phyloP scores from a whole-genome alignment of 2,888 invertebrate genomes.

The Protophormia terraenovae region DNA sequence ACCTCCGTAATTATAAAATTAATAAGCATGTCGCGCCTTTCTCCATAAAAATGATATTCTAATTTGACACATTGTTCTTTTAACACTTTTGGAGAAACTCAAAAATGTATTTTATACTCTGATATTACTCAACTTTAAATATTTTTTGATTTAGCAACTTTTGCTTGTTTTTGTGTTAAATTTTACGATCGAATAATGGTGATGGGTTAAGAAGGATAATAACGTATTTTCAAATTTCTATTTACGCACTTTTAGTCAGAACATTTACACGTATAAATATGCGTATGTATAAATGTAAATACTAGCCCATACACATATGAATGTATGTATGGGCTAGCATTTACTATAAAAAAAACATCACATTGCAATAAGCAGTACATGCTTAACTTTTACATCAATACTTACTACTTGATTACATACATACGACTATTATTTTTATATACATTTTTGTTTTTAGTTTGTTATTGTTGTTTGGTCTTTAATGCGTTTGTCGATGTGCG shows the following conservation, averaged over 20 bases:
- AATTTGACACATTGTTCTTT: neutral
- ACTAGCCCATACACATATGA: neutral
- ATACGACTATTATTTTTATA: slow-evolving; percentile 1
- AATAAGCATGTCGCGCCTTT: too few species aligned
- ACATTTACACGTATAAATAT: slow-evolving; percentile 32
- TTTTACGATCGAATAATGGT: slow-evolving; percentile 5
- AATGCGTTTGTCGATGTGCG: slow-evolving; percentile 70
- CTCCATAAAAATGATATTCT: neutral
- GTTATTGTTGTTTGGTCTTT: slow-evolving; percentile 54
- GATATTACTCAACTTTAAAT: neutral
- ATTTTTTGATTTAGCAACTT: slow-evolving; percentile 8
- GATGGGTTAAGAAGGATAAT: neutral
- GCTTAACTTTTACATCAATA: slow-evolving; percentile 68
- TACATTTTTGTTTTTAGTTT: slow-evolving; percentile 20
- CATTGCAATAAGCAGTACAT: slow-evolving; percentile 65
- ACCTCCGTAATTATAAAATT: too few species aligned
- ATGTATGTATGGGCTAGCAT: neutral
- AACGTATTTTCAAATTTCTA: neutral
- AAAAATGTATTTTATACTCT: neutral
- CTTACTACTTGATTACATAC: neutral
- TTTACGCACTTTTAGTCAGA: neutral
- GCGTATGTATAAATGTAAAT: too few species aligned
- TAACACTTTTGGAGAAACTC: neutral
- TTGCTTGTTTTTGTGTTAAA: neutral
- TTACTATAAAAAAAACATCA: too few species aligned